Evolutionary conservation across 92 coral and sea anemone species (phyloP).

Genomic region (Palythoa grandiflora): DNA sequence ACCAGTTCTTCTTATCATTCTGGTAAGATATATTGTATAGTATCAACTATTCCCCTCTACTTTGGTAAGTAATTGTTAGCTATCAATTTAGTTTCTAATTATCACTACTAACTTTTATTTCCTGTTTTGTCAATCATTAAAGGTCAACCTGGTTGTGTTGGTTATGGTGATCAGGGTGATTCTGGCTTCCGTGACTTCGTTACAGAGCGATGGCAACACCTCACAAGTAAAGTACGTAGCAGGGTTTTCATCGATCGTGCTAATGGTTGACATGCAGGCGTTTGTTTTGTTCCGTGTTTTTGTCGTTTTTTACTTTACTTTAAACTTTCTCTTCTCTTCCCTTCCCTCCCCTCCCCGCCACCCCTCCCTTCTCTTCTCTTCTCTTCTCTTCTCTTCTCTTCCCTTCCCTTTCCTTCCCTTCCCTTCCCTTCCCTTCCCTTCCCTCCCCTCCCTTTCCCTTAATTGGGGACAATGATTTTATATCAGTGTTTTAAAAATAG

Average conservation of each 20-base stretch:
- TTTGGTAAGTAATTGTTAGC: too few relatives aligned
- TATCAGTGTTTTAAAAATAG: too few relatives aligned
- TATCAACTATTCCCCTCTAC: background rate
- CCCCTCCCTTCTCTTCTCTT: background rate
- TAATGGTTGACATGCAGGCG: background rate
- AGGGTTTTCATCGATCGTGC: background rate
- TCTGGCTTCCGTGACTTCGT: conserved; percentile 86
- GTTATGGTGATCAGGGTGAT: conserved; percentile 89
- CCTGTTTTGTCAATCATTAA: background rate
- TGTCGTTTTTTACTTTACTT: background rate
- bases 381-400: background rate
- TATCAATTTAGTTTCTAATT: background rate
- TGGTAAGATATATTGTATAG: conserved; percentile 58
- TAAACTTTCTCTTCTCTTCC: background rate
- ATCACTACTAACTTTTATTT: background rate
- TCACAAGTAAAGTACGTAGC: conserved; percentile 87
- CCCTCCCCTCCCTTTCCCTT: too few relatives aligned
- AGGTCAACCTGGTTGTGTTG: conserved; percentile 89
- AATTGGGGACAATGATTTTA: too few relatives aligned
- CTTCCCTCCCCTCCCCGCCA: background rate
- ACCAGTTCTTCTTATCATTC: conserved; percentile 82
- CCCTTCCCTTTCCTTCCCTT: background rate
- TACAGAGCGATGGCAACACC: conserved; percentile 80
- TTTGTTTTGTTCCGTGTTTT: background rate
- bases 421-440: too few relatives aligned